Conservation (phyloP, 1,140 invertebrate species). For the Catajapyx aquilonaris region DNA sequence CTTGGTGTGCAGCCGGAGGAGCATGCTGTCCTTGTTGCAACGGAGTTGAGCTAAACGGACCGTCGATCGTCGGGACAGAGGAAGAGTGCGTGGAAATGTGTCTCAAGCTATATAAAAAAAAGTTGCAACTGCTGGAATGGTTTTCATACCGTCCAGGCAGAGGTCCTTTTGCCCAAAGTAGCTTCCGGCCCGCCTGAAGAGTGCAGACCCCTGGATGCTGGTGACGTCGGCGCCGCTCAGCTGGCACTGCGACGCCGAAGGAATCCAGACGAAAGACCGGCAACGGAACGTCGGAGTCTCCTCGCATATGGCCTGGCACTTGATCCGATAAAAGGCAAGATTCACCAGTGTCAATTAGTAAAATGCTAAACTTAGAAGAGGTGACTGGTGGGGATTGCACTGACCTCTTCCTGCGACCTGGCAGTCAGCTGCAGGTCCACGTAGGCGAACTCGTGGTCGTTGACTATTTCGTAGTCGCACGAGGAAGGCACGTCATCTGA, state of each 20-base stretch:
- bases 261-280: background rate
- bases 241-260: background rate
- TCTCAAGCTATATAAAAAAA: too few species aligned
- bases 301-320: background rate
- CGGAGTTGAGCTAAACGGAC: background rate
- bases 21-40: background rate
- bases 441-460: background rate
- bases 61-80: too few species aligned
- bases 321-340: too few species aligned
- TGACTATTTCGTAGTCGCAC: background rate
- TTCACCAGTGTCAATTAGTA: too few species aligned
- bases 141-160: background rate
- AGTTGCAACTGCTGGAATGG: background rate
- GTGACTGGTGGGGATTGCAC: too few species aligned
- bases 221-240: background rate
- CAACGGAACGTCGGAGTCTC: background rate
- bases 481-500: background rate
- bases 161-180: background rate
- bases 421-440: background rate
- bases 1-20: background rate
- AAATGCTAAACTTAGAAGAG: too few species aligned
- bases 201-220: background rate
- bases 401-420: background rate
- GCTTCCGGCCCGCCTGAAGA: background rate
- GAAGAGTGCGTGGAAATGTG: too few species aligned